phyloP scores from a whole-genome alignment of 2,888 invertebrate species.

The Cephus pulcher region DNA sequence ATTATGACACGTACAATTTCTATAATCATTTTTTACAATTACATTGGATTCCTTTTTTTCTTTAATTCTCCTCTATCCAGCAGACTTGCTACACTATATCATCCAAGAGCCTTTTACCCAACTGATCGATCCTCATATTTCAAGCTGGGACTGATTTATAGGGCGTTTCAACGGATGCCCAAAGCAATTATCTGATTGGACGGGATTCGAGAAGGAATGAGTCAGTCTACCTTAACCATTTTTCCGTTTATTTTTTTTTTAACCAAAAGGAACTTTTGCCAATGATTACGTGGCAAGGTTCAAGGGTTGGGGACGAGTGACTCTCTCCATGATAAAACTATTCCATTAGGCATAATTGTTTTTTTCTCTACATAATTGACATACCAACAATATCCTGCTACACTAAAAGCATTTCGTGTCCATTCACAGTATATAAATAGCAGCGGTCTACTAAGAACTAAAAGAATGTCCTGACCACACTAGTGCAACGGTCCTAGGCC shows the following conservation, averaged over 20 bases:
- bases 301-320: background rate
- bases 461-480: background rate
- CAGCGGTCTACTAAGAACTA: background rate
- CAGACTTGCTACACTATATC: background rate
- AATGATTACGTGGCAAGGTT: background rate
- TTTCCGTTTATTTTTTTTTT: background rate
- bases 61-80: background rate
- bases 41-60: background rate
- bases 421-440: background rate
- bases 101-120: background rate
- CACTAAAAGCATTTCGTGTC: background rate
- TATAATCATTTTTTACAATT: background rate
- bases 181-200: conserved; percentile 36
- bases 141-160: conserved; percentile 49
- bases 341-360: background rate
- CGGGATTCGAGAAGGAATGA: background rate
- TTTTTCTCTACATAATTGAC: background rate
- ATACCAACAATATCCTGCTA: background rate
- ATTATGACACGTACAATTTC: background rate
- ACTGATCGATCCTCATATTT: conserved; percentile 53
- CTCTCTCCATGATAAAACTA: background rate
- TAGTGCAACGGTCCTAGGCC: background rate
- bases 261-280: background rate
- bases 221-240: background rate
- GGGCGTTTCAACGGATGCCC: conserved; percentile 41